Base-by-base conservation (phyloP, 2,888 invertebrate genomes). In the Hypercompe scribonia region DNA sequence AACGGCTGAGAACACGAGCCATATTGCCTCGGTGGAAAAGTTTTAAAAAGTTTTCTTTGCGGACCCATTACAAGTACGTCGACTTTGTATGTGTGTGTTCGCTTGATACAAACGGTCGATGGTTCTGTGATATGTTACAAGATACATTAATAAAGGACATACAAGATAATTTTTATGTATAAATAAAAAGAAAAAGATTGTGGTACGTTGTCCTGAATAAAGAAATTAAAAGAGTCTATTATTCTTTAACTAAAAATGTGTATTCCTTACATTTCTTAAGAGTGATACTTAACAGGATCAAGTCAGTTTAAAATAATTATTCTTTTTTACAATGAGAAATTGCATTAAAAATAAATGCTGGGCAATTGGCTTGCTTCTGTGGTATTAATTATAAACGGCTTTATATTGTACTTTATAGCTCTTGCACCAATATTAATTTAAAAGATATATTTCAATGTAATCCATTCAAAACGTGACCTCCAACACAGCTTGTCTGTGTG, bases 31-130 rank as follows among this genome's bases (percentile, higher is more conserved):
- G 94, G 92, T 94, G 95, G 93, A 94, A 96, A 96, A 96, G 95
- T 96, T 96, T 95, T 96, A 92, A 96, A 96, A 96, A 96, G 94
- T 96, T 96, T 96, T 95, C 95, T 96, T 96, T 95, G 95, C 95
- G 94, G 95, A 93, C 94, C 95, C 95, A 95, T 95, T 95, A 96
- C 95, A 94, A 94, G 96, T 92, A 92, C 91, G 89, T 86, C 83
- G 90, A 85, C 84, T 87, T 89, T 90, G 92, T 93, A 88, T 91
- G 93, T 92, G 93, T 92, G 92, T 82, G 91, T 89, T 81, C 89
- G 91, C 86, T 92, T 91, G 90, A 93, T 93, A 93, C 88, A 89
- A 87, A 88, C 92, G 92, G 92, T 94, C 93, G 94, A 94, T 94
- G 91, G 88, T 90, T 88, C 80, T 85, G 80, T 84, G 81, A 85